Base-by-base conservation (phyloP, 1,140 invertebrate genomes). In the Ectropis grisescens region DNA sequence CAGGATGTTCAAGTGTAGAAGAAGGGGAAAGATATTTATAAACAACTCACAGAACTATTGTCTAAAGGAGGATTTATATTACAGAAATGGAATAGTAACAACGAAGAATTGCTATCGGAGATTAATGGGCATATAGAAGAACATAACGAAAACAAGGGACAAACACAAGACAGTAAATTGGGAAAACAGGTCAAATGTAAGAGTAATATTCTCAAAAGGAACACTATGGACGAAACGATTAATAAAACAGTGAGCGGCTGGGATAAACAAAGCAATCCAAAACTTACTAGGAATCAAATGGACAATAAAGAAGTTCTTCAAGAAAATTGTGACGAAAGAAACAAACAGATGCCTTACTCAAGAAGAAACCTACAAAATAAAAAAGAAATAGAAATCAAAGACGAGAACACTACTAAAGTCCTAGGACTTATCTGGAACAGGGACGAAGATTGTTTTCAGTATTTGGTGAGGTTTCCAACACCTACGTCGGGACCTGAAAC, bases 401-500 rank as follows among this genome's bases (percentile, higher is more conserved):
- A 2, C 4, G 24, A 26, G 4, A n/a, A 6, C 2, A 10, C 10
- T 2, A 26, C 10, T 2, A 26, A 26, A 26, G 10, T 26, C 10
- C 10, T 26, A 10, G 24, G 24, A 26, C 4, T 26, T 26, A 7
- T 2, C 24, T 26, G 24, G 24, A 26, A 26, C n/a, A 6, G n/a
- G 10, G 3, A 2, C 10, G n/a, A 4, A 3, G 24, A 26, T 10
- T 7, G 2, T 2, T 26, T 26, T 10, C 4, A 10, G n/a, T 26
- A 26, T 10, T 6, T n/a, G 4, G n/a, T 26, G 10, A 6, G 10
- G n/a, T 10, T 26, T 7, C 24, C 24, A 10, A 10, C 4, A 10
- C 16, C 8, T 4, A n/a, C 10, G 19, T 9, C 4, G 19, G 6
- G 10, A 10, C 24, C 24, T 26, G n/a, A 28, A 1, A 56, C 58